A percentile compares a stretch with the other conserved stretches of the same genome.
Conservation (phyloP, 2,888 invertebrate species). For the Agrotis exclamationis region DNA sequence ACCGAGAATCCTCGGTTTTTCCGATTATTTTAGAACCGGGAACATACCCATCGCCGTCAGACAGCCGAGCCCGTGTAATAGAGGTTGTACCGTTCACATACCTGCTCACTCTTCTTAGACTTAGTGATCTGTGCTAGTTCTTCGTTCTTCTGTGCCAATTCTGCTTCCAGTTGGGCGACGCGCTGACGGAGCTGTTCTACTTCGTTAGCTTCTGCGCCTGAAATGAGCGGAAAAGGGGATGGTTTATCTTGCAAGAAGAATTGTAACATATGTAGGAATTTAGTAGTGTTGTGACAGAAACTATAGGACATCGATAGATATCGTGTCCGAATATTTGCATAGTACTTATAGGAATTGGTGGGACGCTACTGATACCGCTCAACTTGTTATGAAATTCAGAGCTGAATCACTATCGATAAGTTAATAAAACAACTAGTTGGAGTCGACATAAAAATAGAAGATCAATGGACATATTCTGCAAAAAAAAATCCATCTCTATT, state of each 20-base stretch:
- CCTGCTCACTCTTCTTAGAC: slow-evolving; percentile 88
- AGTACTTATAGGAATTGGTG: background rate
- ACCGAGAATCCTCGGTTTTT: no score
- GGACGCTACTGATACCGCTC: background rate
- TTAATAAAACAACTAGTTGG: background rate
- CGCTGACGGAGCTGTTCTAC: slow-evolving; percentile 95
- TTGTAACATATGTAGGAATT: background rate
- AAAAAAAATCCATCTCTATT: no score
- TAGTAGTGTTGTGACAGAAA: background rate
- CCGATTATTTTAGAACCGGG: no score
- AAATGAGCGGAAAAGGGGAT: slow-evolving; percentile 61
- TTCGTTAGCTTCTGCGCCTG: slow-evolving; percentile 94
- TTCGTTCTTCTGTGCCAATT: slow-evolving; percentile 95
- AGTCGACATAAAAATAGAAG: no score
- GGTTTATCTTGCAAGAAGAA: background rate
- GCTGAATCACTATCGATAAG: background rate
- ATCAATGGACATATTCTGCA: background rate
- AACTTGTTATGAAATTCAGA: background rate
- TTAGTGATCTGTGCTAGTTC: slow-evolving; percentile 92
- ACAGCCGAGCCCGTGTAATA: slow-evolving; percentile 44
- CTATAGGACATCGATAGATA: no score
- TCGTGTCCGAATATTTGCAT: background rate
- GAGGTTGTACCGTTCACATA: slow-evolving; percentile 57
- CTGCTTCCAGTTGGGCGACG: slow-evolving; percentile 95
- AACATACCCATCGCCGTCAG: background rate